Evolutionary conservation across 2,797 vertebrate species (phyloP), one percentile per base, ranked within the genome.

Genomic region (Pantherophis vulpinus): DNA sequence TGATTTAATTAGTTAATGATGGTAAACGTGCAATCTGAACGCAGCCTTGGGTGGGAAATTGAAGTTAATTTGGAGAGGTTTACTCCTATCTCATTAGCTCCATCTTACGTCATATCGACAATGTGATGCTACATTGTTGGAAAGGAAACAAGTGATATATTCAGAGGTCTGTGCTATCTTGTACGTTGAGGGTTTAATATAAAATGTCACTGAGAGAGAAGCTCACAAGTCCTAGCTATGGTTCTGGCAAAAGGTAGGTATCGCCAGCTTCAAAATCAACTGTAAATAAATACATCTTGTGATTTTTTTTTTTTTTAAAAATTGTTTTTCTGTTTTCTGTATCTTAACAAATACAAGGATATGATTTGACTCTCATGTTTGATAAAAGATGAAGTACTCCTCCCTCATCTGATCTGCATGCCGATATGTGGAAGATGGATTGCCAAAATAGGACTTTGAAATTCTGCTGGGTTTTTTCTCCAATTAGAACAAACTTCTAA

Each of bases 321-420:
- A 37, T 47, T 90, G 92, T 56, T 86, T 89, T 87, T 92, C 90
- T 94, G 61, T 58, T 3, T 37, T 74, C 32, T 37, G 70, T 74
- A 54, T 51, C 56, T 94, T 51, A 55, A 90, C 89, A 18, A 94
- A 92, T 86, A 92, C 93, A 90, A 93, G 27, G 91, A 93, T 88
- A 74, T 16, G 91, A 61, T 94, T 89, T 91, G 90, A 91, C 83
- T 95, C n/a, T 95, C 93, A 2, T 95, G 95, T 96, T 96, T 97
- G 97, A 97, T 96, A 97, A 95, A 96, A 93, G 96, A 91, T 93
- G 91, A 89, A 95, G 5, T 90, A 94, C 91, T 89, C 95, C 58
- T 89, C 95, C 60, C n/a, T 91, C 92, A 92, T 90, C 92, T 91
- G 63, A 29, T 23, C 92, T 42, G 37, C 42, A 74, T 70, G 63